phyloP scores from a whole-genome alignment of 1,140 invertebrate species.

The Leucophenga varia region DNA sequence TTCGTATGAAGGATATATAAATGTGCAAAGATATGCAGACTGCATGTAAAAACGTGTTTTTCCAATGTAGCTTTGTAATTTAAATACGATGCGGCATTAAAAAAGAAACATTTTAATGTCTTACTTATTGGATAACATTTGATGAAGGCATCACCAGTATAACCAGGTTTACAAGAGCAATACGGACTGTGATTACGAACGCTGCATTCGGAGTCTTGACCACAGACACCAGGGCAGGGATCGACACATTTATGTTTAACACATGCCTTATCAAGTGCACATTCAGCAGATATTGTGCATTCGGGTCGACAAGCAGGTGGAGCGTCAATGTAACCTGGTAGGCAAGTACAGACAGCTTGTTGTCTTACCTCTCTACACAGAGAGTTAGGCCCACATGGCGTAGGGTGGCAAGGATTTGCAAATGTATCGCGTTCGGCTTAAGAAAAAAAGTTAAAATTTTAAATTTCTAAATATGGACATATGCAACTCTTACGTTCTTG shows the following conservation, averaged over 20 bases:
- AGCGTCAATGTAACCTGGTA: constrained; percentile 72
- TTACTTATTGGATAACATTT: constrained; percentile 66
- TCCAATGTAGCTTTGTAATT: too few relatives aligned
- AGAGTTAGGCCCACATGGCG: constrained; percentile 70
- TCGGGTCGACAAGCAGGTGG: constrained; percentile 79
- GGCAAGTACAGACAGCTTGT: constrained; percentile 77
- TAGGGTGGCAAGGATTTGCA: constrained; percentile 70
- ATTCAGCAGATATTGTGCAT: constrained; percentile 80
- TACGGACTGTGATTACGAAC: constrained; percentile 82
- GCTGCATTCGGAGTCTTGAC: constrained; percentile 75
- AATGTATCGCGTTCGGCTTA: constrained; percentile 38
- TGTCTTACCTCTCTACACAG: constrained; percentile 70
- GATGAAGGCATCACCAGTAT: constrained; percentile 81
- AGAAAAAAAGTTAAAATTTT: constrained; percentile 7
- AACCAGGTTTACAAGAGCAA: constrained; percentile 73
- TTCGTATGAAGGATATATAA: too few relatives aligned
- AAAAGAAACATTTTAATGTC: too few relatives aligned
- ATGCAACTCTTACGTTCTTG: constrained; percentile 60
- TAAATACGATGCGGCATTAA: too few relatives aligned
- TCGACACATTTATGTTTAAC: constrained; percentile 81
- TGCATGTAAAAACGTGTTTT: constrained; percentile 58
- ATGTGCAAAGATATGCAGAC: too few relatives aligned
- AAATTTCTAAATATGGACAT: not conserved
- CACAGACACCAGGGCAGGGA: constrained; percentile 81
- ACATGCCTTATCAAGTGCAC: constrained; percentile 74